Evolutionary conservation across 1,140 invertebrate genomes (phyloP), one percentile per base, ranked within the genome.

Genomic region (Formica exsecta): DNA sequence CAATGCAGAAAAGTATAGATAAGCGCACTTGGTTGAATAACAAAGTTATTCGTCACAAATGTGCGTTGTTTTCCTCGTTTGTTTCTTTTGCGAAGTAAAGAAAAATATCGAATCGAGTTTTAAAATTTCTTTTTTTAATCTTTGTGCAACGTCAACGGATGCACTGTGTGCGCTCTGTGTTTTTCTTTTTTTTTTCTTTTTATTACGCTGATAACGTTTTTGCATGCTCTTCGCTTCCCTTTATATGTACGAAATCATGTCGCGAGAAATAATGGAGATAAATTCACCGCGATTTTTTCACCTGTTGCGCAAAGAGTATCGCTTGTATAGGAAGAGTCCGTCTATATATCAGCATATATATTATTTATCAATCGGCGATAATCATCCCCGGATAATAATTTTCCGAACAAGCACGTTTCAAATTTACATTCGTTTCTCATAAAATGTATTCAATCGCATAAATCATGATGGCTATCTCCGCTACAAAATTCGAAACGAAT

Each of bases 361-460:
- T 87, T 86, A 64, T 57, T 87, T 86, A 64, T 57, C 64, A n/a
- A 73, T 51, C 22, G 19, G 1, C 9, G 6, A 59, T 29, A 9
- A 54, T 48, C 51, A 41, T 5, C 1, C 6, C 11, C n/a, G 51
- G 22, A 51, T 75, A 61, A 36, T 51, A 41, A 86, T 80, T 48
- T 59, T 36, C 0, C 0, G 0, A 0, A 29, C 13, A 22, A 73
- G 13, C 51, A 38, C 59, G 41, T 86, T 29, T 86, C 61, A 62
- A 41, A 32, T 86, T 36, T 16, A 54, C 44, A 32, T 86, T 44
- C 3, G 11, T 76, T 41, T 64, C 11, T n/a, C 59, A 22, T 65
- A 48, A 77, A 65, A 38, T 36, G 1, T 19, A 59, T 25, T 80
- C 13, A 2, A 6, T 54, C 29, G 41, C 22, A 80, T 80, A 66